These are phyloP conservation scores for Microhierax caerulescens DNA, from an alignment of 2,797 vertebrate genomes.

Conservation along the genomic window DNA sequence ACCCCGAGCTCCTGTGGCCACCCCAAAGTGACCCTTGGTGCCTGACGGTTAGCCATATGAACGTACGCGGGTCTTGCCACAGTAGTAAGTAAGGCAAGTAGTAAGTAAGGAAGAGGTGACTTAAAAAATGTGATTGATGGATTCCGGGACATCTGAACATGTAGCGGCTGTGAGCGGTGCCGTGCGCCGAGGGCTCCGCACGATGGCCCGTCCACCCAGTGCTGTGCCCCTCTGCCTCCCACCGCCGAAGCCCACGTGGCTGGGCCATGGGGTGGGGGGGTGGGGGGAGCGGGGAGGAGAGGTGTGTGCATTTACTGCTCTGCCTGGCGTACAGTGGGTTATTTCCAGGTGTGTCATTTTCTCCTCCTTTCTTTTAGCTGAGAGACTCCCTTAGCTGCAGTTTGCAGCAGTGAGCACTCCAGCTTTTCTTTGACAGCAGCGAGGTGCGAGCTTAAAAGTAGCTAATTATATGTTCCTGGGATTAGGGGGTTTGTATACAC, in stretches of 20 bases:
- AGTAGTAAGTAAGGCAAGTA: too few relatives aligned
- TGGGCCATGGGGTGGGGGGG: fast-evolving
- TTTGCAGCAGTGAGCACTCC: not conserved
- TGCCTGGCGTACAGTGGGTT: fast-evolving
- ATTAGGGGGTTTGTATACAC: not conserved
- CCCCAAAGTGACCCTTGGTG: not conserved
- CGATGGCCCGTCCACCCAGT: not conserved
- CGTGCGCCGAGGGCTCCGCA: not conserved
- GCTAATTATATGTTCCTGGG: not conserved
- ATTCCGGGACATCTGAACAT: not conserved
- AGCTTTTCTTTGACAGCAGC: not conserved
- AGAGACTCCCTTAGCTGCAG: not conserved
- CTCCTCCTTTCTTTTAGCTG: not conserved
- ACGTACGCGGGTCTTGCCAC: too few relatives aligned
- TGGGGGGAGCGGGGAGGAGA: fast-evolving
- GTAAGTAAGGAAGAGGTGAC: too few relatives aligned
- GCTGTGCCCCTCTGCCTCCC: fast-evolving
- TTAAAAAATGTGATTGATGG: not conserved
- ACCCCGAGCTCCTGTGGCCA: not conserved
- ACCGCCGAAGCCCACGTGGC: fast-evolving
- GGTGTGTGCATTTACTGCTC: fast-evolving
- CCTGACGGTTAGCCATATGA: fast-evolving
- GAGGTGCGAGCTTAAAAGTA: not conserved
- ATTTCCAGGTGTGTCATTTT: not conserved
- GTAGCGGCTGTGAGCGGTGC: not conserved